Percentiles rank a stretch among this genome's conserved stretches.
Evolutionary conservation across 2,888 invertebrate genomes (phyloP).

Genomic region (Dicranocentrus wangi): DNA sequence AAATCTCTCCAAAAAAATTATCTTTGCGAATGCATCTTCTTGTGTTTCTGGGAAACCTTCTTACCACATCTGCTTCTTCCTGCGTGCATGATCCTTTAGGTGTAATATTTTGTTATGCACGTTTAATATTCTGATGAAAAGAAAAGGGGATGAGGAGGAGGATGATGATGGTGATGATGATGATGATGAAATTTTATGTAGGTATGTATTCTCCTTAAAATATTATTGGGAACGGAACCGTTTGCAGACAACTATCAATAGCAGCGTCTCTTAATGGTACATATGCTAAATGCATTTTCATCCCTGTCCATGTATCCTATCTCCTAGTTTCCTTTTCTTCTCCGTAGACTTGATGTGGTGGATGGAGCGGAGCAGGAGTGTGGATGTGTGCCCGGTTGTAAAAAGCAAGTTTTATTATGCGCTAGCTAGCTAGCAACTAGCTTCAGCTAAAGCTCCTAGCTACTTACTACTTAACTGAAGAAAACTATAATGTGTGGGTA

Average conservation of each 20-base stretch:
- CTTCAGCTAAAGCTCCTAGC: background rate
- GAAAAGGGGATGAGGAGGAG: conserved; percentile 12
- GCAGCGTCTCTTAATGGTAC: background rate
- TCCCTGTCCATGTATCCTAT: background rate
- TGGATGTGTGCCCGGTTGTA: no score
- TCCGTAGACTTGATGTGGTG: background rate
- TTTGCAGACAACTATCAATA: conserved; percentile 13
- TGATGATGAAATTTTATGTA: background rate
- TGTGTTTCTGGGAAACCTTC: no score
- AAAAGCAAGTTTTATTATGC: no score
- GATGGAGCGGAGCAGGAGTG: background rate
- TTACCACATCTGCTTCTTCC: no score
- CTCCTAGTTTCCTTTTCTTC: conserved; percentile 4
- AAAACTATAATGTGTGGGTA: background rate
- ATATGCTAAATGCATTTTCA: conserved; percentile 2
- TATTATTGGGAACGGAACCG: conserved; percentile 43
- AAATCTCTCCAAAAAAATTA: no score
- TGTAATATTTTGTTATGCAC: no score
- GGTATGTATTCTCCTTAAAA: no score
- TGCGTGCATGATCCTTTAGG: no score
- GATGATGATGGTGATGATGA: conserved; percentile 10
- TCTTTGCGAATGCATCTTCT: no score
- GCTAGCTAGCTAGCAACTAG: no score
- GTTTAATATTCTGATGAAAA: background rate
- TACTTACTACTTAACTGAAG: background rate